Evolutionary conservation across 2,888 invertebrate species (phyloP).

Genomic region (Drosophila setosimentum): DNA sequence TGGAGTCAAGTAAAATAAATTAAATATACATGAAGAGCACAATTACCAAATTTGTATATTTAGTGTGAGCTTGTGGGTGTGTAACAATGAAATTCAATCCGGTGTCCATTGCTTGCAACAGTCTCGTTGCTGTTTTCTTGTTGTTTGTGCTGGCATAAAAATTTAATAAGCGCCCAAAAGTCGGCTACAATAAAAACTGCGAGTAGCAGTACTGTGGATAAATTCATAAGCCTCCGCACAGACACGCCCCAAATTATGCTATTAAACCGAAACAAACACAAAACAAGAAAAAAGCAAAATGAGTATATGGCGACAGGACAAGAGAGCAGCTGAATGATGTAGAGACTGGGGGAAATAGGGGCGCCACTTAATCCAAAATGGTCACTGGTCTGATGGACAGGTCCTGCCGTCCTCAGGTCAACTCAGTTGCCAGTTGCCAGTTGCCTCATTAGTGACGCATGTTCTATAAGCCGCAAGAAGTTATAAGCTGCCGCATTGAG

Average conservation of each 20-base stretch:
- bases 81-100: constrained; percentile 65
- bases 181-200: constrained; percentile 63
- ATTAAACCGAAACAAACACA: constrained; percentile 49
- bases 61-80: constrained; percentile 33
- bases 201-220: constrained; percentile 41
- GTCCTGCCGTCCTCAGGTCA: neutral
- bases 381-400: constrained; percentile 24
- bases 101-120: constrained; percentile 56
- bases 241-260: constrained; percentile 63
- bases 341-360: neutral
- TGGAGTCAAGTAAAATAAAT: constrained; percentile 45
- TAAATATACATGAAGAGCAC: constrained; percentile 73
- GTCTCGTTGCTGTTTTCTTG: constrained; percentile 11
- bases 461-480: neutral
- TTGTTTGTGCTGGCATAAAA: constrained; percentile 60
- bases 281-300: constrained; percentile 31
- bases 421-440: neutral
- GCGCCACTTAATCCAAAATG: constrained; percentile 33
- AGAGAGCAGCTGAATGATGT: neutral
- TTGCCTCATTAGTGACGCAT: constrained; percentile 22
- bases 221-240: constrained; percentile 42
- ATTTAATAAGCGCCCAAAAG: constrained; percentile 73
- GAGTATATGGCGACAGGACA: constrained; percentile 18
- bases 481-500: neutral
- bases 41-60: constrained; percentile 72